phyloP scores from a whole-genome alignment of 2,113 vertebrate genomes.

The Lampris megalopsis region DNA sequence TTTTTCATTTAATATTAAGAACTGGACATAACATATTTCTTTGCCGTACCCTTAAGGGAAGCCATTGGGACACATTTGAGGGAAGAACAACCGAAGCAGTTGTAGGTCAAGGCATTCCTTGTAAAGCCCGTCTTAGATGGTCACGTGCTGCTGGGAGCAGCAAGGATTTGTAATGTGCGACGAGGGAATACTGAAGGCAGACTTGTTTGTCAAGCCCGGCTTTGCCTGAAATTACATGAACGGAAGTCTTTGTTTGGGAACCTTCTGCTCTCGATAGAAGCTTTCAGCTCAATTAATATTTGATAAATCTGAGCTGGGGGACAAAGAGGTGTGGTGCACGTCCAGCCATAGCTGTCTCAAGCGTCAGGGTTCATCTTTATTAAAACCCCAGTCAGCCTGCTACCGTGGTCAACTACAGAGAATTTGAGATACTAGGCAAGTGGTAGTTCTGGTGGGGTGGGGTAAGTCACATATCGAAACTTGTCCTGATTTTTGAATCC shows the following conservation, averaged over 20 bases:
- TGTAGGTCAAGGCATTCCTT: background rate
- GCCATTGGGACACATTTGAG: background rate
- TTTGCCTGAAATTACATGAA: conserved; percentile 36
- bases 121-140: background rate
- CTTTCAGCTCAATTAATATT: conserved; percentile 65
- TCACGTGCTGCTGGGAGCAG: background rate
- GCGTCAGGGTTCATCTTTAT: conserved; percentile 43
- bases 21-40: background rate
- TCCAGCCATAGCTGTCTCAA: conserved; percentile 27
- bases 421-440: conserved; percentile 5
- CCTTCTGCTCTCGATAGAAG: conserved; percentile 42
- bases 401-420: conserved; percentile 15
- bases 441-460: conserved; percentile 4
- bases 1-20: no score
- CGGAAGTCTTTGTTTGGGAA: conserved; percentile 46
- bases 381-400: background rate
- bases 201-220: conserved; percentile 21
- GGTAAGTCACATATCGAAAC: no score
- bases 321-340: conserved; percentile 37
- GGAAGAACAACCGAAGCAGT: background rate
- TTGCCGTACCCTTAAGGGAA: background rate
- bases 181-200: conserved; percentile 24
- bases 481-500: no score
- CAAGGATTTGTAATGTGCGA: conserved; percentile 15
- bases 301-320: conserved; percentile 52